Evolutionary conservation across 2,797 vertebrate genomes (phyloP).

Genomic region (Takifugu ocellatus): DNA sequence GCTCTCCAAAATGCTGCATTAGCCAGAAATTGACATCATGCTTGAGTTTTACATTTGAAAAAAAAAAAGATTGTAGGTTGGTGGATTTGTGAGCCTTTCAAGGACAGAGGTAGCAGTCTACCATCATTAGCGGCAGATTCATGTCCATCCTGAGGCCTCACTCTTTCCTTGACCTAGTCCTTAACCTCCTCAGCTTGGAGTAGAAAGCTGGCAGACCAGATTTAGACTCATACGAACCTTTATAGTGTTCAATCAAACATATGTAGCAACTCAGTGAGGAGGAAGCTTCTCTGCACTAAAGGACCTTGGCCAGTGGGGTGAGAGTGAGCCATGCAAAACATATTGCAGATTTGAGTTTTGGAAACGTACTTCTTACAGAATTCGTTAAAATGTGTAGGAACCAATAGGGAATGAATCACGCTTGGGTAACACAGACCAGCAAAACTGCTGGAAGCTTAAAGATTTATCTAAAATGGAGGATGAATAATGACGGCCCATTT

Average conservation of each 20-base stretch:
- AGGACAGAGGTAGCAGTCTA: background rate
- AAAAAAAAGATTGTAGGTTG: too few relatives aligned
- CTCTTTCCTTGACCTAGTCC: slow-evolving; percentile 44
- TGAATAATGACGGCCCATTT: slow-evolving; percentile 70
- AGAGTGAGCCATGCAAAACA: too few relatives aligned
- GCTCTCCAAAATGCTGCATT: too few relatives aligned
- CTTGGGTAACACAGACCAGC: slow-evolving; percentile 14
- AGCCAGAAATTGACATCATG: too few relatives aligned
- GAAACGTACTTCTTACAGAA: too few relatives aligned
- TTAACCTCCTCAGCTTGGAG: slow-evolving; percentile 51
- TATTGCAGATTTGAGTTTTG: too few relatives aligned
- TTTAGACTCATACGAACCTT: slow-evolving; percentile 24
- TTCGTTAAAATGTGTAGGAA: slow-evolving; percentile 3
- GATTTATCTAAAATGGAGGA: slow-evolving; percentile 72
- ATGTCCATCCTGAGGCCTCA: slow-evolving; percentile 37
- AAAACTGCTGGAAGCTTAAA: slow-evolving; percentile 27
- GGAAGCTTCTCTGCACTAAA: too few relatives aligned
- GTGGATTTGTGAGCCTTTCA: too few relatives aligned
- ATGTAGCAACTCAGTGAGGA: too few relatives aligned
- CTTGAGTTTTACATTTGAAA: too few relatives aligned
- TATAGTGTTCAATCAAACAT: slow-evolving; percentile 3
- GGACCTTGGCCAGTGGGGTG: too few relatives aligned
- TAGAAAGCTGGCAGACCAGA: slow-evolving; percentile 35
- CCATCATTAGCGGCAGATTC: slow-evolving; percentile 11
- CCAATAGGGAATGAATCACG: slow-evolving; percentile 7